Evolutionary conservation across 2,888 invertebrate species (phyloP).

Genomic region (Teleiodes luculella): DNA sequence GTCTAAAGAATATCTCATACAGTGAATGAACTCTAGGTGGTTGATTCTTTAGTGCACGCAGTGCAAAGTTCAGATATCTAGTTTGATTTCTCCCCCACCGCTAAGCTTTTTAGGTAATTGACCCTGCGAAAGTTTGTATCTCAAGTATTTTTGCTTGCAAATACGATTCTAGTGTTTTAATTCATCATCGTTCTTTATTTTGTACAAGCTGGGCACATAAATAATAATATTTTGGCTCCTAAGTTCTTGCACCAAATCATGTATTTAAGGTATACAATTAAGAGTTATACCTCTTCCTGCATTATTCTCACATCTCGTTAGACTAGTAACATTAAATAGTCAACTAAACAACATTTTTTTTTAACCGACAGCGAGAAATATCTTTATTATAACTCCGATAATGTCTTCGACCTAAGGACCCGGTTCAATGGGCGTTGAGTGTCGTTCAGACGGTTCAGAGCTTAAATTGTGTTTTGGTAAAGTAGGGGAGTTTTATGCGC

Average conservation of each 20-base stretch:
- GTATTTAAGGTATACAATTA: no score
- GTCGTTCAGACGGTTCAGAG: not conserved
- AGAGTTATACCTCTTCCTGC: no score
- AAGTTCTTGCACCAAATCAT: no score
- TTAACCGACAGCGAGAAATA: no score
- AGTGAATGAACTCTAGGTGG: constrained; percentile 2
- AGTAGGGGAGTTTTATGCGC: no score
- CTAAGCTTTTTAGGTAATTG: not conserved
- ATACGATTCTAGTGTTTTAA: not conserved
- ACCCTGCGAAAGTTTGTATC: not conserved
- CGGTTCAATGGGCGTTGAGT: not conserved
- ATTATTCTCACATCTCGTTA: no score
- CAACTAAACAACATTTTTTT: no score
- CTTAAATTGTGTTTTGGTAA: no score
- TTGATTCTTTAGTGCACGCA: not conserved
- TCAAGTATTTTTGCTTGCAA: not conserved
- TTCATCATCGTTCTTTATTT: not conserved
- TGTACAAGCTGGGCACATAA: no score
- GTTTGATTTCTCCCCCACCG: not conserved
- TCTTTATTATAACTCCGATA: no score
- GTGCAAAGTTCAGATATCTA: not conserved
- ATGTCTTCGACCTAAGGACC: not conserved
- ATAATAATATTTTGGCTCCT: no score
- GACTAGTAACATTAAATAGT: no score
- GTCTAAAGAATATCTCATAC: not conserved